Evolutionary conservation across 1,140 invertebrate species (phyloP).

Genomic region (Drosophila bifasciata): DNA sequence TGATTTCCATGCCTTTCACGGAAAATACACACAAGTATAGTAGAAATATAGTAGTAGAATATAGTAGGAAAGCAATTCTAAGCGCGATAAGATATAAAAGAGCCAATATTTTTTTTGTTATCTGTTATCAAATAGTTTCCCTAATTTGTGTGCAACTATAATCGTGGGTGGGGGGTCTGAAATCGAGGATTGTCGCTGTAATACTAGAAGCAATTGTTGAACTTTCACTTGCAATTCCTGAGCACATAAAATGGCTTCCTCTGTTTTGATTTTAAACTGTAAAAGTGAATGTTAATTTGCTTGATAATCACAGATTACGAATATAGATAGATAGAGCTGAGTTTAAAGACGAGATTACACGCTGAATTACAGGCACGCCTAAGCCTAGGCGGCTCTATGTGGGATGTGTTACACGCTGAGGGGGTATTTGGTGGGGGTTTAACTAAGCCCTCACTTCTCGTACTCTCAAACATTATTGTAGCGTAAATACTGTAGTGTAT

Average conservation of each 20-base stretch:
- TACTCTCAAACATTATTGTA: too few species aligned
- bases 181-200: too few species aligned
- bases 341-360: constrained; percentile 17
- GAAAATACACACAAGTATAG: too few species aligned
- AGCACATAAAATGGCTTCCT: constrained; percentile 34
- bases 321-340: constrained; percentile 24
- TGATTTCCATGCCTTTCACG: constrained; percentile 30
- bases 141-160: constrained; percentile 66
- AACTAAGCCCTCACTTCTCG: too few species aligned
- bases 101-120: too few species aligned
- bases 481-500: too few species aligned
- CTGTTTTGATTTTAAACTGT: constrained; percentile 53
- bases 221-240: constrained; percentile 52
- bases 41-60: too few species aligned
- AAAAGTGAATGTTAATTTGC: constrained; percentile 46
- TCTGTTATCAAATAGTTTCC: constrained; percentile 5
- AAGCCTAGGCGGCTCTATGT: too few species aligned
- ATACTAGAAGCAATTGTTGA: constrained; percentile 11
- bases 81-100: too few species aligned
- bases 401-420: too few species aligned
- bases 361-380: constrained; percentile 11
- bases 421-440: too few species aligned
- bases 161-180: too few species aligned
- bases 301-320: constrained; percentile 16
- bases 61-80: constrained; percentile 7